phyloP scores from a whole-genome alignment of 2,113 vertebrate species.

The Planiliza haematocheilus region DNA sequence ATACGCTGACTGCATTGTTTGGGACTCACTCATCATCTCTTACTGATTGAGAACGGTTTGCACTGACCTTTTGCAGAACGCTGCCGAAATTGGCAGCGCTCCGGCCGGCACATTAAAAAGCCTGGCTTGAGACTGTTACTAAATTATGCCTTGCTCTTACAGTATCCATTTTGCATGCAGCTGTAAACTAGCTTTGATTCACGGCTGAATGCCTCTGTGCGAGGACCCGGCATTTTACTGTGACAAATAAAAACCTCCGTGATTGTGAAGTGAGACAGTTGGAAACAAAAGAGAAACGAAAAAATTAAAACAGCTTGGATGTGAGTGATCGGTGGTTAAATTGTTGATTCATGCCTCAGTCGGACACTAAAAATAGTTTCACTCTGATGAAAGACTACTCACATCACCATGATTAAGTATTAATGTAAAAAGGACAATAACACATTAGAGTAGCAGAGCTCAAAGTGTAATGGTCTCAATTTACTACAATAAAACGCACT shows the following conservation, averaged over 20 bases:
- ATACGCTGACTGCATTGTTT: slow-evolving; percentile 55
- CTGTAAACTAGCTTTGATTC: slow-evolving; percentile 63
- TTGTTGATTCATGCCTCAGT: slow-evolving; percentile 7
- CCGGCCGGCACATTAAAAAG: slow-evolving; percentile 61
- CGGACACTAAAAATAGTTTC: neutral
- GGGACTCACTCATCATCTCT: slow-evolving; percentile 61
- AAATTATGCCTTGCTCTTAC: slow-evolving; percentile 58
- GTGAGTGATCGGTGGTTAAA: neutral
- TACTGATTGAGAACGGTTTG: slow-evolving; percentile 58
- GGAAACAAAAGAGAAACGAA: slow-evolving; percentile 17
- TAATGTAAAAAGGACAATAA: neutral
- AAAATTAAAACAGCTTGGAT: slow-evolving; percentile 19
- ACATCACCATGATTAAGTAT: neutral
- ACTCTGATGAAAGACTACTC: neutral
- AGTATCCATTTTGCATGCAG: slow-evolving; percentile 62
- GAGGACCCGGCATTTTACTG: slow-evolving; percentile 4
- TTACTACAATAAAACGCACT: neutral
- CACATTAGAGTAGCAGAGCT: too few relatives aligned
- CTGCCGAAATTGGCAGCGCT: slow-evolving; percentile 53
- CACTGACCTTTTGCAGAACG: slow-evolving; percentile 67
- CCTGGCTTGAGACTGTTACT: slow-evolving; percentile 47
- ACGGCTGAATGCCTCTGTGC: slow-evolving; percentile 31
- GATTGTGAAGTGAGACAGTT: slow-evolving; percentile 6
- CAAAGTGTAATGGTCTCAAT: neutral
- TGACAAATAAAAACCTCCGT: slow-evolving; percentile 8